Percentiles rank a stretch among this genome's conserved stretches.
Conservation (phyloP, 2,888 invertebrate species). For the Thymelicus sylvestris region DNA sequence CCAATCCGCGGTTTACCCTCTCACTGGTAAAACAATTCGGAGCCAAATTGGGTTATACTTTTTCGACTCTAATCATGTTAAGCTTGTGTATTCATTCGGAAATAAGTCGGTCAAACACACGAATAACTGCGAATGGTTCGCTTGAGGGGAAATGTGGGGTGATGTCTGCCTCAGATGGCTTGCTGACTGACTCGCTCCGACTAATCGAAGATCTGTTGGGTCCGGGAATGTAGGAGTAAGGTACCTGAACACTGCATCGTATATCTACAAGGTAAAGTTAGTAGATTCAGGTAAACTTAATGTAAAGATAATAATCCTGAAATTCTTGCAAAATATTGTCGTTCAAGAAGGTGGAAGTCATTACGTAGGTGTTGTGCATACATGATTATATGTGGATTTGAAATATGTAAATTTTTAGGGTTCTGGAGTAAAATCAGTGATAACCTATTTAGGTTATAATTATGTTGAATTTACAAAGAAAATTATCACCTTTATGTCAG, state of each 20-base stretch:
- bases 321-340: too few relatives aligned
- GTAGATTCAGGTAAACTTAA: too few relatives aligned
- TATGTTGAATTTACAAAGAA: too few relatives aligned
- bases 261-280: too few relatives aligned
- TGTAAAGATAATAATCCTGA: too few relatives aligned
- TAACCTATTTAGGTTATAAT: too few relatives aligned
- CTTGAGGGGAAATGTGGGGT: slow-evolving; percentile 26
- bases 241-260: background rate
- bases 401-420: too few relatives aligned
- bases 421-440: too few relatives aligned
- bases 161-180: slow-evolving; percentile 18
- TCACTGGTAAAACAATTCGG: slow-evolving; percentile 32
- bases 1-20: slow-evolving; percentile 35
- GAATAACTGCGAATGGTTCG: slow-evolving; percentile 34
- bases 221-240: background rate
- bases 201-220: slow-evolving; percentile 11
- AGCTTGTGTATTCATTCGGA: slow-evolving; percentile 48
- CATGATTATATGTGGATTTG: too few relatives aligned
- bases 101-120: slow-evolving; percentile 56
- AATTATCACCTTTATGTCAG: too few relatives aligned
- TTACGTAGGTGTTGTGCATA: too few relatives aligned
- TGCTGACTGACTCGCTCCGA: slow-evolving; percentile 13
- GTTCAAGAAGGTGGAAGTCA: too few relatives aligned
- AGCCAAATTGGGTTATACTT: slow-evolving; percentile 36
- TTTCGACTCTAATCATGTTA: slow-evolving; percentile 37